phyloP scores from a whole-genome alignment of 2,113 vertebrate species.

The Orientallactaga bullata region DNA sequence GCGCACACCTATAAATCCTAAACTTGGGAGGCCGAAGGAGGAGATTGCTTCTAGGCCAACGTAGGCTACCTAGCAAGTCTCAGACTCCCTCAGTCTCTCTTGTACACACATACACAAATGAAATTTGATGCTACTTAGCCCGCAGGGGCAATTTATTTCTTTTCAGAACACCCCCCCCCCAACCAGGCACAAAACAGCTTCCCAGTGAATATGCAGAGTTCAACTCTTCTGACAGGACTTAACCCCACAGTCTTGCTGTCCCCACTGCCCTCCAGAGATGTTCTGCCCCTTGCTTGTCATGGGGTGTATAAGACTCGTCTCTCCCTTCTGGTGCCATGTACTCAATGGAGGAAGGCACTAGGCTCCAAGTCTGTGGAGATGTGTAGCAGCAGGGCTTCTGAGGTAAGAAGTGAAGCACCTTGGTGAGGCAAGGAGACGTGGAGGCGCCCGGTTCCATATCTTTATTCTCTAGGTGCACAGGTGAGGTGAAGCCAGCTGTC shows the following conservation, averaged over 20 bases:
- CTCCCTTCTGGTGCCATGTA: not conserved
- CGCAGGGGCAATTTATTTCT: constrained; percentile 46
- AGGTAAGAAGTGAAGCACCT: not conserved
- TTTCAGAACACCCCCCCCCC: not conserved
- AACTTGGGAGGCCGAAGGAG: not conserved
- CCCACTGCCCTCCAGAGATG: not conserved
- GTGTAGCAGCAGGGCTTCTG: not conserved
- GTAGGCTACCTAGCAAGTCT: not conserved
- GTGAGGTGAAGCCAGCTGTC: not conserved
- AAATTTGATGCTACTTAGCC: not conserved
- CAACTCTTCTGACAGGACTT: not conserved
- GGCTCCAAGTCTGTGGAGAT: not conserved
- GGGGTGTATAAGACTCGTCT: not conserved
- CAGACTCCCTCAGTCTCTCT: not conserved
- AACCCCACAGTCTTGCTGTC: not conserved
- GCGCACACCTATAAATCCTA: not conserved
- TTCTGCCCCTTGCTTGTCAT: not conserved
- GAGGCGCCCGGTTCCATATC: not conserved
- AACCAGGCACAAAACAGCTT: not conserved
- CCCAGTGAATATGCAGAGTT: not conserved
- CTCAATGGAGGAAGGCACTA: not conserved
- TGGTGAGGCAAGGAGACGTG: not conserved
- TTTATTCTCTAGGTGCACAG: not conserved
- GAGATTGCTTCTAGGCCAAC: not conserved
- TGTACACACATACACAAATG: not conserved